Evolutionary conservation across 92 coral and sea anemone species (phyloP), one percentile per base, ranked within the genome.

Genomic region (Micromussa lordhowensis): DNA sequence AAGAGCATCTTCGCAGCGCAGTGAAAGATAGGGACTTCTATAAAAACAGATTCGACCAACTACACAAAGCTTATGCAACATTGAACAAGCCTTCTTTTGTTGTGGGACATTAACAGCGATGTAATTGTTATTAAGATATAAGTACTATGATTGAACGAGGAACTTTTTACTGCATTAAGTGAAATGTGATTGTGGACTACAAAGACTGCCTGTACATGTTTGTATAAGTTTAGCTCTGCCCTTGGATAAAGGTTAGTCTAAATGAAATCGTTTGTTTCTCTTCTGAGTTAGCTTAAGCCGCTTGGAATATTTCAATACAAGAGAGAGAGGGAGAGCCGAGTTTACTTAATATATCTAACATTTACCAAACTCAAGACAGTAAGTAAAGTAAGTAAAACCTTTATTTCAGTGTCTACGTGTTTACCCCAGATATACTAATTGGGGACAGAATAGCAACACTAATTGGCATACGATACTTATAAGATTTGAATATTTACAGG

Each of bases 11-110:
- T 19, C 26, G 73, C 59, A 88, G 75, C 17, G 61, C 83, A 0
- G 40, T 77, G 24, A 80, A 69, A 78, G 98, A 95, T 32, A 92
- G 94, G 40, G 93, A 95, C 80, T 68, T 19, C 11, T 82, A 85
- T 63, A 89, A 82, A 85, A 81, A 68, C 79, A 79, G 92, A 69
- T 89, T 80, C 44, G 91, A 88, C 15, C 74, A 35, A 36, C 68
- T 93, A n/a, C 69, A 78, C 32, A 82, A 38, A 15, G 88, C 83
- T 21, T 83, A 77, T 75, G 84, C 78, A 69, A 24, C 69, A 14
- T 11, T 22, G 19, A 57, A 24, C 24, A 36, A 57, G 57, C 38
- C 82, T 55, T 53, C 66, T 29, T 21, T 57, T 79, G 64, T 21
- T 5, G 31, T 28, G 48, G 7, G 57, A 55, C 40, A 38, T 32